Conservation (phyloP, 2,888 invertebrate species). For the Silvanus unidentatus region DNA sequence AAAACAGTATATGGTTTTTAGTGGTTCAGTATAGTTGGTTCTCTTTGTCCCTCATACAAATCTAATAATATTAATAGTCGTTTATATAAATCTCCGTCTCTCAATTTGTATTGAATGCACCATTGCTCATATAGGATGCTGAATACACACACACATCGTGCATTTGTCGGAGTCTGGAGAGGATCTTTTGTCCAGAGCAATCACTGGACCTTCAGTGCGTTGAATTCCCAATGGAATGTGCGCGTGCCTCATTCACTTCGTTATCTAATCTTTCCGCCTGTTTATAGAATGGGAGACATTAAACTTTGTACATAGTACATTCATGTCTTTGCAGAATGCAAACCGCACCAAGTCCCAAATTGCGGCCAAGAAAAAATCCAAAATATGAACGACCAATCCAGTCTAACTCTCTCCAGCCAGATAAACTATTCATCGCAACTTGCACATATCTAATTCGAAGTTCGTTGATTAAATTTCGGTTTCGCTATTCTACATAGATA, state of each 20-base stretch:
- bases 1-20: too few relatives aligned
- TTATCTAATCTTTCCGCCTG: slow-evolving; percentile 27
- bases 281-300: slow-evolving; percentile 21
- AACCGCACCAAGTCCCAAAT: too few relatives aligned
- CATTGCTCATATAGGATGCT: not conserved
- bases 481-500: slow-evolving; percentile 5
- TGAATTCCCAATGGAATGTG: slow-evolving; percentile 17
- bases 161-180: not conserved
- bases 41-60: too few relatives aligned
- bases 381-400: too few relatives aligned
- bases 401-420: too few relatives aligned
- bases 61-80: slow-evolving; percentile 5
- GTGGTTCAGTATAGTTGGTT: too few relatives aligned
- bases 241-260: slow-evolving; percentile 16
- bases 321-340: too few relatives aligned
- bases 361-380: too few relatives aligned
- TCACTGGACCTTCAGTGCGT: slow-evolving; percentile 16
- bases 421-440: too few relatives aligned
- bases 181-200: slow-evolving; percentile 9
- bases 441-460: slow-evolving; percentile 20
- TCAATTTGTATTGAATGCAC: not conserved
- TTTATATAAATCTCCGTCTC: not conserved
- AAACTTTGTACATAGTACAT: slow-evolving; percentile 13
- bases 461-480: slow-evolving; percentile 32
- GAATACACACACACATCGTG: not conserved